Base-by-base conservation (phyloP, 2,113 vertebrate species). In the Chrysochloris asiatica region DNA sequence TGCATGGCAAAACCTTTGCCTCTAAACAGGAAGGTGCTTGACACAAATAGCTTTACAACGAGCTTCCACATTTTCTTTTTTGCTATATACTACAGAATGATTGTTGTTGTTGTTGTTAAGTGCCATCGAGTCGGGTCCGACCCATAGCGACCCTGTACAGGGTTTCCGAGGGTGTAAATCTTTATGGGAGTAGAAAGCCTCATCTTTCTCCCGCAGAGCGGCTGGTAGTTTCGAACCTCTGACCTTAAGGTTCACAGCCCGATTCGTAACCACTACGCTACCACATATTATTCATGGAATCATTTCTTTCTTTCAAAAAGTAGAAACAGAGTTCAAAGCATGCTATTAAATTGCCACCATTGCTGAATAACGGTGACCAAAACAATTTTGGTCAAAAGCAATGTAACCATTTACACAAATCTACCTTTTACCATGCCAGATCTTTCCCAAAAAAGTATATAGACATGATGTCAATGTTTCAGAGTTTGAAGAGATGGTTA, bases 381-480 rank as follows among this genome's bases (percentile, higher is more conserved):
- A 88, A 71, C 17, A 11, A 89, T 63, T 85, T 93, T 78, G 79
- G 19, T 56, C 59, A 48, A 90, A 92, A 82, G 50, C 28, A 76
- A 56, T 79, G 36, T 21, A 73, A 71, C 24, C 16, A 48, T 82
- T 78, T 89, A 81, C 28, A 43, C 63, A 81, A 61, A 38, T 78
- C 14, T 87, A 6, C 72, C 54, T 83, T 88, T 92, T 79, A 90
- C 8, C 13, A 63, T 14, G 16, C 14, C n/a, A 78, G 21, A 78
- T 93, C 14, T 85, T 84, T 61, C 61, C 63, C 17, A 43, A 26
- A n/a, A 56, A 8, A 59, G 0, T 82, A 75, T 47, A 56, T 82
- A 78, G 87, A 91, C 54, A 79, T 28, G 17, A 79, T 73, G 21
- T 45, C n/a, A 56, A 81, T 85, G 13, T 88, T 89, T 88, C 54